These are phyloP conservation scores for Acrocyrtus sp. DNA, from an alignment of 2,888 invertebrate genomes.

Conservation along the genomic window DNA sequence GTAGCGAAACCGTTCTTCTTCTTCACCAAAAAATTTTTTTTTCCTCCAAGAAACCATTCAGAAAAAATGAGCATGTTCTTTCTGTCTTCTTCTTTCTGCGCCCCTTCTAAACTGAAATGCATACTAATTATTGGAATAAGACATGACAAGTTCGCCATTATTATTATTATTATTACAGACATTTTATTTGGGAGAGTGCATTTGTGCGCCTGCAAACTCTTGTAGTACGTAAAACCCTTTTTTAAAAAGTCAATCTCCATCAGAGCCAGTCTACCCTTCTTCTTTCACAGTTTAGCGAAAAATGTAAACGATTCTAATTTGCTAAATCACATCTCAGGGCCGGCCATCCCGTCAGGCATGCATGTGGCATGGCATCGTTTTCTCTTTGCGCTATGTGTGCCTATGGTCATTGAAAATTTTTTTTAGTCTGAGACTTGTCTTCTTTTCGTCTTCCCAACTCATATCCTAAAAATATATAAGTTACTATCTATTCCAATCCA, in stretches of 20 bases:
- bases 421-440: constrained; percentile 50
- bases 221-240: too few relatives aligned
- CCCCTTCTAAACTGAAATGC: constrained; percentile 47
- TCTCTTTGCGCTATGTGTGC: too few relatives aligned
- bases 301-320: constrained; percentile 51
- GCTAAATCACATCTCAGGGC: constrained; percentile 53
- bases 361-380: too few relatives aligned
- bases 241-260: too few relatives aligned
- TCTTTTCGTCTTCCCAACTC: too few relatives aligned
- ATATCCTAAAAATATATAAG: too few relatives aligned
- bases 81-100: constrained; percentile 16
- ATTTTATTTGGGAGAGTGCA: constrained; percentile 28
- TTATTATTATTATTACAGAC: too few relatives aligned
- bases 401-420: constrained; percentile 34
- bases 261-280: constrained; percentile 24
- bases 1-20: too few relatives aligned
- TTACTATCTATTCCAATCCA: too few relatives aligned
- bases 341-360: constrained; percentile 50
- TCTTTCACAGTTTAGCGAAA: constrained; percentile 29
- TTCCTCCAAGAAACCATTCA: constrained; percentile 50
- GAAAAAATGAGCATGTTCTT: too few relatives aligned
- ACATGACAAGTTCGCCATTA: constrained; percentile 41
- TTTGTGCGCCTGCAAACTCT: too few relatives aligned
- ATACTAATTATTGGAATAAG: constrained; percentile 52
- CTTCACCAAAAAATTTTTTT: too few relatives aligned